Percentiles rank a stretch among this genome's conserved stretches.
These are phyloP conservation scores for Squalus acanthias DNA, from an alignment of 2,797 vertebrate species.

Conservation along the genomic window DNA sequence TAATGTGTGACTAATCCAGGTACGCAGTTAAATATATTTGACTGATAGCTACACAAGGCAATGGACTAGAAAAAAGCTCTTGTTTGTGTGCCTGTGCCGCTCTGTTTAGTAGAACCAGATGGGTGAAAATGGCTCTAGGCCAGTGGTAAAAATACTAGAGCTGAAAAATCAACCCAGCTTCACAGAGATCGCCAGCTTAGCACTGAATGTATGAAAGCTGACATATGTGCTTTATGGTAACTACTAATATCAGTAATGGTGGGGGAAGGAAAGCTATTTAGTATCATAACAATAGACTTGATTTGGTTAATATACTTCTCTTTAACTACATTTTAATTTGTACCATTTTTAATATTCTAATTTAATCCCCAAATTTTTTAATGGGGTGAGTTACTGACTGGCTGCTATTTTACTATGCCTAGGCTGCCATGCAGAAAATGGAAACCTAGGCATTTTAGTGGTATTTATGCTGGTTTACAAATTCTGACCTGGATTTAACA, in stretches of 20 bases:
- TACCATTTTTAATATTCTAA: not conserved
- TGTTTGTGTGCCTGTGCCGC: not conserved
- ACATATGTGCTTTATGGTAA: not conserved
- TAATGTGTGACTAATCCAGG: not conserved
- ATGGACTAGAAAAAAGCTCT: conserved; percentile 3
- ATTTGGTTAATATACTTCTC: not conserved
- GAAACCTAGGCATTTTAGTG: not conserved
- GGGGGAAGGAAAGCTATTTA: not conserved
- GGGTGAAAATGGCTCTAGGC: conserved; percentile 19
- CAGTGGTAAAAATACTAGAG: conserved; percentile 14
- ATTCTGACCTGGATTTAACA: conserved; percentile 9
- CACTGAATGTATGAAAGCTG: conserved; percentile 2
- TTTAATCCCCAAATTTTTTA: not conserved
- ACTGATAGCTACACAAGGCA: not conserved
- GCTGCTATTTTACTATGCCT: not conserved
- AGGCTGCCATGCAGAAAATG: not conserved
- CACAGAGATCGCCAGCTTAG: not conserved
- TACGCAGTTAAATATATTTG: conserved; percentile 11
- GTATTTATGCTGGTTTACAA: not conserved
- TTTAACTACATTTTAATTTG: not conserved
- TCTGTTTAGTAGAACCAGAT: conserved; percentile 27
- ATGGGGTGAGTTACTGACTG: not conserved
- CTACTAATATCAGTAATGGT: not conserved
- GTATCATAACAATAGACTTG: not conserved
- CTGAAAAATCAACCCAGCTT: conserved; percentile 17